Base-by-base conservation (phyloP, 2,797 vertebrate genomes). In the Graptemys geographica region DNA sequence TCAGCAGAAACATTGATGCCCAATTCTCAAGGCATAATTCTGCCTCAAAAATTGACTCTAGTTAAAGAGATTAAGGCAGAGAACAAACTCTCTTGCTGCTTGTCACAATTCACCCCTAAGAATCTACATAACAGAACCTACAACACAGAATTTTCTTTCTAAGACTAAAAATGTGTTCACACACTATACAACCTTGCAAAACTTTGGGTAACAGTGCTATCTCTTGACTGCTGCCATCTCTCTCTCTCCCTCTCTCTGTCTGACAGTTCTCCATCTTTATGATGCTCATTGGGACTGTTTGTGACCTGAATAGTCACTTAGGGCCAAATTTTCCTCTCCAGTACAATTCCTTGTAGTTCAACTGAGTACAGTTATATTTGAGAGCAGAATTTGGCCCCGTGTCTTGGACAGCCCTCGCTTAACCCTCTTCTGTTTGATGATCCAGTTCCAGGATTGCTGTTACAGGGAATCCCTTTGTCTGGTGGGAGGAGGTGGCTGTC, bases 31-130 rank as follows among this genome's bases (percentile, higher is more conserved):
- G 87, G 59, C 23, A 79, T 56, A 92, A n/a, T 51, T 83, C 69
- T 89, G 11, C 79, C 90, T 91, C 79, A 81, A 87, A 86, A 95
- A 76, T 92, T 88, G 37, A 19, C 52, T 95, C 90, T 18, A 52
- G 25, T 92, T 56, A 37, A 13, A 81, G 80, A 87, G 53, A 81
- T 51, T n/a, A 81, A 79, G 18, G 21, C 74, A 76, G 27, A 89
- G 27, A 6, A 79, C 37, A 25, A 25, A 15, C 37, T 82, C 81
- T 56, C 28, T 91, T 80, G 31, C 85, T 21, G 80, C 37, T 41
- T 41, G 53, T 41, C n/a, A 9, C n/a, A 19, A 5, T n/a, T 88
- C 65, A 21, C 85, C 28, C 31, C 3, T 55, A 78, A 33, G 31
- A 62, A 52, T 7, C 28, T 84, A 90, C 83, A 1, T 55, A 28